phyloP scores from a whole-genome alignment of 1,140 invertebrate species.

The Plodia interpunctella region DNA sequence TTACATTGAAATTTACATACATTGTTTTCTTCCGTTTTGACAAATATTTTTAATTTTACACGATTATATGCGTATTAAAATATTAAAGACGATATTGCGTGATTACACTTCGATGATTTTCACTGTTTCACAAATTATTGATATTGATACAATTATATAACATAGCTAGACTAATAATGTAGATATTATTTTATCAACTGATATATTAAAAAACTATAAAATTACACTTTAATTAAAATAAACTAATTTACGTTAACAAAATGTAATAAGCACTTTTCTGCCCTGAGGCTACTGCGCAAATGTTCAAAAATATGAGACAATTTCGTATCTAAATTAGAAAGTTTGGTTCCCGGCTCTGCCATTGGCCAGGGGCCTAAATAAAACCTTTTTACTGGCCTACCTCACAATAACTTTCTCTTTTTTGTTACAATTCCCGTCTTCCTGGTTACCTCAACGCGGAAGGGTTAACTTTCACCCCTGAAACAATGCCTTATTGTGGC shows the following conservation, averaged over 20 bases:
- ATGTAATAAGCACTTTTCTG: conserved; percentile 11
- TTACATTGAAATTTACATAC: not conserved
- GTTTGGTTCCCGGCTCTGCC: conserved; percentile 34
- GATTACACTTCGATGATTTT: no score
- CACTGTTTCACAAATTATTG: no score
- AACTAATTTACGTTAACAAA: not conserved
- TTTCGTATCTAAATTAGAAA: conserved; percentile 66
- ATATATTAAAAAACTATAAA: no score
- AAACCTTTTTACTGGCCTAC: conserved; percentile 49
- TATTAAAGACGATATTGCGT: no score
- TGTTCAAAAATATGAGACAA: conserved; percentile 39
- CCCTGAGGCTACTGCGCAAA: conserved; percentile 47
- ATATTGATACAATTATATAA: no score
- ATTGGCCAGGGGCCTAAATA: conserved; percentile 56
- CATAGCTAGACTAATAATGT: no score
- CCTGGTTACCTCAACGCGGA: conserved; percentile 62
- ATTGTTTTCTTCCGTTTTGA: no score
- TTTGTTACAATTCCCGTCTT: conserved; percentile 67
- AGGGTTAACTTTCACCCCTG: conserved; percentile 62
- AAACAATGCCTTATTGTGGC: conserved; percentile 51
- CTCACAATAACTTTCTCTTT: conserved; percentile 64
- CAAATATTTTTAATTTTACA: no score
- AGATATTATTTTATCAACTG: no score
- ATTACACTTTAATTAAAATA: no score
- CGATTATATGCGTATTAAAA: no score